Conservation (phyloP, 2,888 invertebrate species). For the Platycheirus albimanus region DNA sequence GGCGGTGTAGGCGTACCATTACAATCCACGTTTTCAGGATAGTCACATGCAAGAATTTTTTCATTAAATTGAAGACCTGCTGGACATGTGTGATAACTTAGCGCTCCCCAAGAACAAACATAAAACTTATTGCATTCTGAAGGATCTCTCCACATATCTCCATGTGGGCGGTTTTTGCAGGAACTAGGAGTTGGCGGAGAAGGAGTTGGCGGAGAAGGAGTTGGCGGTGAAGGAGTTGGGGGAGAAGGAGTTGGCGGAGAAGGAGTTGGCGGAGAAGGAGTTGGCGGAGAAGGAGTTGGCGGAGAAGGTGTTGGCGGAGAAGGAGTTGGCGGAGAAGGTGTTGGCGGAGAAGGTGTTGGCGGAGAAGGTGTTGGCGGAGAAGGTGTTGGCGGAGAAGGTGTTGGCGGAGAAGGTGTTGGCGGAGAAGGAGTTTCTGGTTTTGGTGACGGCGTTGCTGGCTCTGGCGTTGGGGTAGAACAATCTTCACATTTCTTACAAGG, state of each 20-base stretch:
- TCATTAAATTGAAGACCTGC: slow-evolving; percentile 5
- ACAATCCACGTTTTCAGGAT: background rate
- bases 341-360: background rate
- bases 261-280: too few relatives aligned
- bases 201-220: too few relatives aligned
- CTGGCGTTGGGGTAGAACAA: background rate
- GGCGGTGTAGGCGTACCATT: too few relatives aligned
- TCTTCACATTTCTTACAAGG: slow-evolving; percentile 58
- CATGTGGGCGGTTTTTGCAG: background rate
- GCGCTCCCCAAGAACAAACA: slow-evolving; percentile 3
- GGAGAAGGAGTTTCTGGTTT: background rate
- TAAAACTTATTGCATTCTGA: background rate
- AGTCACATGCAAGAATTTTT: background rate
- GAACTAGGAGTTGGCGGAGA: background rate
- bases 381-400: background rate
- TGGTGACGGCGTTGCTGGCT: background rate
- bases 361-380: too few relatives aligned
- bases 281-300: too few relatives aligned
- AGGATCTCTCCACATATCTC: slow-evolving; percentile 20
- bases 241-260: too few relatives aligned
- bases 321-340: background rate
- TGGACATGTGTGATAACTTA: background rate
- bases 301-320: background rate
- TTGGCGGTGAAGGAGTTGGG: too few relatives aligned
- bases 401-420: background rate